phyloP scores from a whole-genome alignment of 2,113 vertebrate species.

The Egretta garzetta region DNA sequence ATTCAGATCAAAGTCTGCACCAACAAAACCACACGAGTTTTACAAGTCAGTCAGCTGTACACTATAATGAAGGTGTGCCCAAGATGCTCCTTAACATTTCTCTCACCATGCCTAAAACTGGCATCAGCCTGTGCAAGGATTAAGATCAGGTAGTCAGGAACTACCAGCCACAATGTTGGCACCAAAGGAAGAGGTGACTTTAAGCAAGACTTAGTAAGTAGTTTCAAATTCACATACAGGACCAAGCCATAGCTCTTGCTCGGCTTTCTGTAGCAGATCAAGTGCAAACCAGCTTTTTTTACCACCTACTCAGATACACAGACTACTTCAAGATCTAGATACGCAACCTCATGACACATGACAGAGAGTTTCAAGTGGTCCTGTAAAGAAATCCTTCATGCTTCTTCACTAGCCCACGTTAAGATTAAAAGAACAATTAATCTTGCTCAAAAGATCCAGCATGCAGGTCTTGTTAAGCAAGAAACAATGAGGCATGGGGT shows the following conservation, averaged over 20 bases:
- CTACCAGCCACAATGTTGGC: not conserved
- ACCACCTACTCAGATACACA: not conserved
- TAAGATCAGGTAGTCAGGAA: not conserved
- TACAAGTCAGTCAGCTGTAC: conserved; percentile 13
- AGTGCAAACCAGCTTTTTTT: not conserved
- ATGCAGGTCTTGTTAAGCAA: not conserved
- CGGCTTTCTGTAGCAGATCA: not conserved
- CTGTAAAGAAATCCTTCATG: not conserved
- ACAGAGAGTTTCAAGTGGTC: not conserved
- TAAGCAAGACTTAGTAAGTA: not conserved
- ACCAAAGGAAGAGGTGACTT: not conserved
- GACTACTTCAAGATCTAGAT: not conserved
- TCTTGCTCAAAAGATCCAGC: not conserved
- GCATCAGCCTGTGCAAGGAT: not conserved
- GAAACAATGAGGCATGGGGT: not conserved
- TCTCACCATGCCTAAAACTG: not conserved
- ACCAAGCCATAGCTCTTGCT: not conserved
- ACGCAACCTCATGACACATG: not conserved
- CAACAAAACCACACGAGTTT: not conserved
- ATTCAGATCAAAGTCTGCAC: conserved; percentile 71
- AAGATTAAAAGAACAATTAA: not conserved
- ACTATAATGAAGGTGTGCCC: not conserved
- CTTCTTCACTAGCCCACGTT: not conserved
- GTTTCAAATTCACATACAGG: not conserved
- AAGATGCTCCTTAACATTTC: not conserved